phyloP scores from a whole-genome alignment of 2,888 invertebrate species.

The Quadroppia sp. region DNA sequence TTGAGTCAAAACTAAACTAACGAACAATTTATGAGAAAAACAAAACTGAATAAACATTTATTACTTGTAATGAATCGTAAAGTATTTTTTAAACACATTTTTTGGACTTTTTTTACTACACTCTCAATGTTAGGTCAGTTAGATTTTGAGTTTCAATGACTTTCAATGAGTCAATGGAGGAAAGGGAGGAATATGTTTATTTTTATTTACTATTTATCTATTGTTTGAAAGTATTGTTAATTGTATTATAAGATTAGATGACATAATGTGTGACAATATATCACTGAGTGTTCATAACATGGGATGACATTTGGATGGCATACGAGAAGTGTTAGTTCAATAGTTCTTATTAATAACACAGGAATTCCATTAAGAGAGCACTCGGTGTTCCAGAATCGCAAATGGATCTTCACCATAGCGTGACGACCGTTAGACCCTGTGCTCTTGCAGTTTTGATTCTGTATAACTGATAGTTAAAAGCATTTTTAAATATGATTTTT shows the following conservation, averaged over 20 bases:
- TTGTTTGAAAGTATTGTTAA: too few species aligned
- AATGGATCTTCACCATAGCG: constrained; percentile 5
- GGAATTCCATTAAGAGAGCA: constrained; percentile 10
- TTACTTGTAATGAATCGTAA: neutral
- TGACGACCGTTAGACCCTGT: neutral
- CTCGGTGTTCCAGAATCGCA: neutral
- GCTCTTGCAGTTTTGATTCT: neutral
- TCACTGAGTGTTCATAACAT: too few species aligned
- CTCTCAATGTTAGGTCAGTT: too few species aligned
- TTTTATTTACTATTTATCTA: neutral
- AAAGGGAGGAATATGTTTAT: too few species aligned
- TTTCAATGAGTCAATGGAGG: too few species aligned
- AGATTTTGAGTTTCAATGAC: too few species aligned
- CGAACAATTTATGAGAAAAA: too few species aligned
- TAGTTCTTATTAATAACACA: constrained; percentile 8
- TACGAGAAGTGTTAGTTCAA: neutral
- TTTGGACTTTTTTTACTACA: neutral
- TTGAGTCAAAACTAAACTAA: too few species aligned
- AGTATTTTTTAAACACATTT: neutral
- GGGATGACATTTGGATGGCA: neutral
- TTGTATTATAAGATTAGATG: neutral
- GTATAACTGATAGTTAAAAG: neutral
- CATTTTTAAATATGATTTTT: too few species aligned
- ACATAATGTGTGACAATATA: neutral
- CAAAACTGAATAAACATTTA: neutral